A percentile compares a stretch with the other conserved stretches of the same genome.
phyloP scores from a whole-genome alignment of 2,888 invertebrate species.

The Ischnura elegans region DNA sequence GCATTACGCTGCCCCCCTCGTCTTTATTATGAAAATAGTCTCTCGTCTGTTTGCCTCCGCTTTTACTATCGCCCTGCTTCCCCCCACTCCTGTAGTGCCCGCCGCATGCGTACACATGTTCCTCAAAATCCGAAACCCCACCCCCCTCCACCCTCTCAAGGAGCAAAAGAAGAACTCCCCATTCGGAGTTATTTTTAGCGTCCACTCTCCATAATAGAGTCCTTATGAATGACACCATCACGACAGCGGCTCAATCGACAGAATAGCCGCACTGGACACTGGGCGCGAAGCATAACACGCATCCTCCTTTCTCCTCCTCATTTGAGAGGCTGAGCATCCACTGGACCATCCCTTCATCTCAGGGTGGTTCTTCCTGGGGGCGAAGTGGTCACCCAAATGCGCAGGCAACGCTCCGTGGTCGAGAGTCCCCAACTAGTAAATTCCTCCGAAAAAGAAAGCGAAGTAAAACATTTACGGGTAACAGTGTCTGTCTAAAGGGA shows the following conservation, averaged over 20 bases:
- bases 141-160: not conserved
- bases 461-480: too few species aligned
- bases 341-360: too few species aligned
- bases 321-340: too few species aligned
- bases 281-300: too few species aligned
- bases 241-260: not conserved
- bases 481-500: too few species aligned
- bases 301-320: too few species aligned
- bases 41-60: not conserved
- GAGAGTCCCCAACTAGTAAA: too few species aligned
- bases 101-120: conserved; percentile 17
- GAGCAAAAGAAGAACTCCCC: not conserved
- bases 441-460: too few species aligned
- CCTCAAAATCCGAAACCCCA: not conserved
- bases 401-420: too few species aligned
- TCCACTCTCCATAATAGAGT: not conserved
- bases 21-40: not conserved
- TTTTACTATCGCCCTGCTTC: not conserved
- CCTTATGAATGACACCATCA: not conserved
- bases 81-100: not conserved
- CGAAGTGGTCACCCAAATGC: too few species aligned
- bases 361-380: too few species aligned
- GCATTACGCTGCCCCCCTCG: not conserved
- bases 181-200: not conserved
- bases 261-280: too few species aligned